Percentiles rank a stretch among this genome's conserved stretches.
phyloP scores from a whole-genome alignment of 2,797 vertebrate genomes.

The Ceryle rudis region DNA sequence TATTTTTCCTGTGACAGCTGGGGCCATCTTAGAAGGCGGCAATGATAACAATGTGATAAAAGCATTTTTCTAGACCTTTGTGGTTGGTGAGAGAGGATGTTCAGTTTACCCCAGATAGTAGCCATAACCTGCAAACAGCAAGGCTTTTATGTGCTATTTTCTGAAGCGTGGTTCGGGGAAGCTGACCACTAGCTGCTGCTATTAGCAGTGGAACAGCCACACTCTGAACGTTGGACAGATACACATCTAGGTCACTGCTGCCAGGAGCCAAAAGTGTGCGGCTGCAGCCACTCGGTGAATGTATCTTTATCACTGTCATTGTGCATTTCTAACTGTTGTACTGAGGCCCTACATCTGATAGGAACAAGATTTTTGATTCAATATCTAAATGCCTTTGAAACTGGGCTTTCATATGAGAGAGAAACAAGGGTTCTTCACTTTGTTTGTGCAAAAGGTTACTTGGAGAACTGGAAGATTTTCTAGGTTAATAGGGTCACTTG shows the following conservation, averaged over 20 bases:
- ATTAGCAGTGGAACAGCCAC: slow-evolving; percentile 28
- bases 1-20: slow-evolving; percentile 23
- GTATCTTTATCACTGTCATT: not conserved
- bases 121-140: not conserved
- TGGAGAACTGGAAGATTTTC: not conserved
- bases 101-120: slow-evolving; percentile 11
- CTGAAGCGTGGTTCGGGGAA: not conserved
- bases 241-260: not conserved
- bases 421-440: not conserved
- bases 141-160: fast-evolving
- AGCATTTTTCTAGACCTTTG: slow-evolving; percentile 18
- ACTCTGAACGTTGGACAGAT: slow-evolving; percentile 16
- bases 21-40: not conserved
- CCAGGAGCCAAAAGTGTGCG: not conserved
- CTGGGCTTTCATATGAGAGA: not conserved
- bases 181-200: slow-evolving; percentile 59
- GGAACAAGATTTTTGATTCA: not conserved
- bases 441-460: not conserved
- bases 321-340: not conserved
- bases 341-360: not conserved
- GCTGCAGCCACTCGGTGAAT: not conserved
- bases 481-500: not conserved
- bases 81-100: slow-evolving; percentile 61
- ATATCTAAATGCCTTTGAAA: not conserved
- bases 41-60: not conserved